Evolutionary conservation across 2,888 invertebrate species (phyloP).

Genomic region (Pelosia muscerda): DNA sequence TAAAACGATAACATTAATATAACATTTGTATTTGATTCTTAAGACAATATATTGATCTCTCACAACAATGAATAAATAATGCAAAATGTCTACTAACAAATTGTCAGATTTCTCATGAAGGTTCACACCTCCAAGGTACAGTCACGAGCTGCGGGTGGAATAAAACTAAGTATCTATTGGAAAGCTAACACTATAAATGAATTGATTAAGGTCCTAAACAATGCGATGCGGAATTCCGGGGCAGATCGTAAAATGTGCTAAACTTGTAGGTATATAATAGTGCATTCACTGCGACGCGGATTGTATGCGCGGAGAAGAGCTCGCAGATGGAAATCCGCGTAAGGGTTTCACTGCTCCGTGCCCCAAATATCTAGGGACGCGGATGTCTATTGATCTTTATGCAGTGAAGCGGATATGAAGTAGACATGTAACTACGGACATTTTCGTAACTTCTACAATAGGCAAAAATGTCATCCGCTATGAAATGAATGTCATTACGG

Average conservation of each 20-base stretch:
- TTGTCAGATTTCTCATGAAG: not conserved
- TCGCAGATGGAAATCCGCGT: too few relatives aligned
- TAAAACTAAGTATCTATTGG: not conserved
- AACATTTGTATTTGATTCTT: conserved; percentile 61
- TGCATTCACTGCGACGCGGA: not conserved
- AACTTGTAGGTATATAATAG: not conserved
- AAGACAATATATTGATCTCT: conserved; percentile 58
- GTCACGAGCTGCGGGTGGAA: not conserved
- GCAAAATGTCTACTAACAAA: not conserved
- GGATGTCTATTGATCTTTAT: too few relatives aligned
- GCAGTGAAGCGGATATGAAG: too few relatives aligned
- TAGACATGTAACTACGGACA: too few relatives aligned
- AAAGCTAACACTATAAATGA: not conserved
- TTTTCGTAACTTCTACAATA: too few relatives aligned
- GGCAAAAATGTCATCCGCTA: too few relatives aligned
- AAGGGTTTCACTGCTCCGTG: too few relatives aligned
- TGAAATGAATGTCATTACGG: too few relatives aligned
- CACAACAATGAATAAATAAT: conserved; percentile 61
- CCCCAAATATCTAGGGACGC: too few relatives aligned
- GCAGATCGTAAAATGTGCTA: not conserved
- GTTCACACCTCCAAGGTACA: not conserved
- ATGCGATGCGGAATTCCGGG: not conserved
- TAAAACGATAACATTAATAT: conserved; percentile 49
- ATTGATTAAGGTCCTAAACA: not conserved
- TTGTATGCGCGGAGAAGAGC: not conserved